phyloP scores from a whole-genome alignment of 2,113 vertebrate genomes.

The Sclerurus mexicanus region DNA sequence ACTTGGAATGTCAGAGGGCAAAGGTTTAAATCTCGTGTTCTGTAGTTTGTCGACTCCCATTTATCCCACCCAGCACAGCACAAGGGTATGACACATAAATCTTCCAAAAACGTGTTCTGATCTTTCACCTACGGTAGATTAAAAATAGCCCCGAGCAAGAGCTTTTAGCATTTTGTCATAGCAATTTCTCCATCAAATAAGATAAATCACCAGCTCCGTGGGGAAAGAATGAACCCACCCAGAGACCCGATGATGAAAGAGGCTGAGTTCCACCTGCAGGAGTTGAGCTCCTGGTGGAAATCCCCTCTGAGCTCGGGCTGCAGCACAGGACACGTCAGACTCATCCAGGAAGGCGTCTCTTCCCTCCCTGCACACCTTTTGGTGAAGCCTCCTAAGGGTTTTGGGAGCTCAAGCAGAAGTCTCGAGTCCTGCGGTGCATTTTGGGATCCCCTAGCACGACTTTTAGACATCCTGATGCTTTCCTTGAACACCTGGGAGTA shows the following conservation, averaged over 20 bases:
- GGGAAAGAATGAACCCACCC: neutral
- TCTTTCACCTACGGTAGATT: constrained; percentile 64
- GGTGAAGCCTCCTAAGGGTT: neutral
- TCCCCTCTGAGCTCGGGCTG: neutral
- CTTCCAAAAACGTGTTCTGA: constrained; percentile 44
- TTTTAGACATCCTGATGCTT: neutral
- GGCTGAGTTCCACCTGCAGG: neutral
- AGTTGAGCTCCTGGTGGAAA: constrained; percentile 2
- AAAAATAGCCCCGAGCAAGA: constrained; percentile 55
- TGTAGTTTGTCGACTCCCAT: constrained; percentile 35
- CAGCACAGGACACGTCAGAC: neutral
- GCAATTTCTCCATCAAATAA: constrained; percentile 31
- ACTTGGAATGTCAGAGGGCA: constrained; percentile 17
- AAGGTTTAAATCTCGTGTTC: neutral
- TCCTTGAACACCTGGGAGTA: neutral
- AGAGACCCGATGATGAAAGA: neutral
- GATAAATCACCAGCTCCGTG: neutral
- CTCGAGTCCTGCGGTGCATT: neutral
- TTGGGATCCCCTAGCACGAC: neutral
- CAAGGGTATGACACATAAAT: neutral
- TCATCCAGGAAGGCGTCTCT: neutral
- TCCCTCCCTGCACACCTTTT: neutral
- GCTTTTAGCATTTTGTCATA: constrained; percentile 51
- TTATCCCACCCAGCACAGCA: neutral
- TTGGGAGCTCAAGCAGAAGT: neutral